Evolutionary conservation across 2,113 vertebrate species (phyloP), one percentile per base, ranked within the genome.

Genomic region (Chionodraco myersi): DNA sequence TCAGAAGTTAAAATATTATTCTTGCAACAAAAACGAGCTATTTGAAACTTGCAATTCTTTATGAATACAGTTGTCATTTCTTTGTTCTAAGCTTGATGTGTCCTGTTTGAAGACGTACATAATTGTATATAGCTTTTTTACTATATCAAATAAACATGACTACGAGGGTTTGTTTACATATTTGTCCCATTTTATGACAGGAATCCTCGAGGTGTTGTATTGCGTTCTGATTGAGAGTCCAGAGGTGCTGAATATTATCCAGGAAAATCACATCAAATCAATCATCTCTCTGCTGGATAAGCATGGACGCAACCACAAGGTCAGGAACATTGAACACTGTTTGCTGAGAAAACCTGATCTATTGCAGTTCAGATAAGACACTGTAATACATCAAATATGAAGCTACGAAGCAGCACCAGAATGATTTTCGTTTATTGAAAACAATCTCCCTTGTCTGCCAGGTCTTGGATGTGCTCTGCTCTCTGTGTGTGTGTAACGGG

Each of bases 261-360:
- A 98, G 82, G 97, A 98, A 86, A 97, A 96, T 91, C 97, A 98
- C 91, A 98, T 98, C 89, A 98, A 98, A 76, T 98, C 97, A 13
- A 97, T 98, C 83, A 98, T 98, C 83, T 97, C 97, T 23, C 94
- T 98, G 10, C 85, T 98, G 79, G 97, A 98, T 91, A 98, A 98
- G 70, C 97, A 98, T 4, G 97, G 97, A 26, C 95, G 97, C 78
- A 98, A 98, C 89, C 97, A 98, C 82, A 98, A 98, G 96, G 97
- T 97, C 63, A 63, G 73, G 21, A 72, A 59, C 15, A 4, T 30
- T 6, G 4, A 15, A 54, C 16, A 0, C 11, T n/a, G 5, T 58
- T 62, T 75, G 14, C 26, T 64, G 15, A 67, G 14, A 34, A 62
- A 62, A 62, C 41, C 12, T 13, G 2, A 78, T 16, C 58, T 8